phyloP scores from a whole-genome alignment of 1,140 invertebrate species.

The Eueides isabella region DNA sequence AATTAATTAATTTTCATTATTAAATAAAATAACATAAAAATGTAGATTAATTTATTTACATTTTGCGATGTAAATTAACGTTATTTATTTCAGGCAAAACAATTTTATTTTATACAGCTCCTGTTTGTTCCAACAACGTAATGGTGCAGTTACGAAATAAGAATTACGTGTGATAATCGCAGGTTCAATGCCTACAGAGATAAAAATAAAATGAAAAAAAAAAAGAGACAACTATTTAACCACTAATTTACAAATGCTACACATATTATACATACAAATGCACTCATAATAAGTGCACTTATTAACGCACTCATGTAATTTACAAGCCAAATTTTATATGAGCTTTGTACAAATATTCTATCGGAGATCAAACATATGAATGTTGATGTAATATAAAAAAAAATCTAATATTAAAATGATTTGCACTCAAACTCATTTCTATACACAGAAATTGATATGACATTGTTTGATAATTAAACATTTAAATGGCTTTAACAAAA shows the following conservation, averaged over 20 bases:
- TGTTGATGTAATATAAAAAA: neutral
- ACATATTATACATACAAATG: neutral
- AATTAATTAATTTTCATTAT: too few relatives aligned
- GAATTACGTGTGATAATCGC: neutral
- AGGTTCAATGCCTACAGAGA: neutral
- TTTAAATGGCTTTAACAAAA: too few relatives aligned
- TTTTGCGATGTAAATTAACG: too few relatives aligned
- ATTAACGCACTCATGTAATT: neutral
- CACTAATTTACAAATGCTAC: neutral
- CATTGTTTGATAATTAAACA: neutral
- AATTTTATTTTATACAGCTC: neutral
- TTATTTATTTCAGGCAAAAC: neutral
- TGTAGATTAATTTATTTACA: too few relatives aligned
- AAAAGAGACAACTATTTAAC: neutral
- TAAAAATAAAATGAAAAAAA: neutral
- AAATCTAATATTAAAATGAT: neutral
- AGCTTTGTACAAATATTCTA: neutral
- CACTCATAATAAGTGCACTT: conserved; percentile 10
- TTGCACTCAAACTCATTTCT: neutral
- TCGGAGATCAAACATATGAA: neutral
- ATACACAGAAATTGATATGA: neutral
- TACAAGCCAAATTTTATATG: neutral
- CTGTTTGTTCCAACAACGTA: neutral
- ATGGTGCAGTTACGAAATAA: too few relatives aligned
- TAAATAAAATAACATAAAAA: too few relatives aligned